Base-by-base conservation (phyloP, 2,797 vertebrate genomes). In the Manis javanica region DNA sequence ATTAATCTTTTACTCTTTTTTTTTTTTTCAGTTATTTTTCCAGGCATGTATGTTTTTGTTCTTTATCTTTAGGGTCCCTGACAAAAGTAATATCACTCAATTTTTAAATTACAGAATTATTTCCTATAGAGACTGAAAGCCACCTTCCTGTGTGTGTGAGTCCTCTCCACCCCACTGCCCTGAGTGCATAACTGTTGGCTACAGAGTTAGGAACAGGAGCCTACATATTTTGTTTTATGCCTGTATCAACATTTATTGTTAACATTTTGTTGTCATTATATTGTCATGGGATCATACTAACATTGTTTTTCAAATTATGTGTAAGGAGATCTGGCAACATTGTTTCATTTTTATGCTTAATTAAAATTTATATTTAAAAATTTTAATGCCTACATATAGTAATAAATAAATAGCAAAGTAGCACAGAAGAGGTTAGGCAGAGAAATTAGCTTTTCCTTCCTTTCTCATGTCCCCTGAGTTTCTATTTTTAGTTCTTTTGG, bases 401-500 rank as follows among this genome's bases (percentile, higher is more conserved):
- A 66, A 74, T 64, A 88, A 82, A 61, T 59, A 83, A 72, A 63
- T 42, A 59, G 23, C 34, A 49, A 79, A 87, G 23, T 15, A 34
- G 23, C 34, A 74, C 13, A 29, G 21, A 51, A 59, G 87, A 68
- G 78, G 51, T 42, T 61, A 59, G 39, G 21, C 53, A 68, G 59
- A 77, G 42, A 42, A 68, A 26, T 34, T 26, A 59, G 49, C 42
- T 61, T 49, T 85, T 34, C 39, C n/a, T 68, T 61, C 53, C 53
- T 61, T 86, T 86, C 26, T 75, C 29, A 4, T 18, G 0, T 4
- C 55, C 53, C 71, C 19, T 13, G 49, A 59, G 59, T 66, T 87
- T 85, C 87, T 74, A 8, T 79, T 71, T 77, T 91, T 61, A 78
- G 55, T 64, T 91, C 49, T 55, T 86, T 95, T 39, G 26, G 66